Percentiles rank a stretch among this genome's conserved stretches.
phyloP scores from a whole-genome alignment of 2,113 vertebrate genomes.

The Triplophysa rosa region DNA sequence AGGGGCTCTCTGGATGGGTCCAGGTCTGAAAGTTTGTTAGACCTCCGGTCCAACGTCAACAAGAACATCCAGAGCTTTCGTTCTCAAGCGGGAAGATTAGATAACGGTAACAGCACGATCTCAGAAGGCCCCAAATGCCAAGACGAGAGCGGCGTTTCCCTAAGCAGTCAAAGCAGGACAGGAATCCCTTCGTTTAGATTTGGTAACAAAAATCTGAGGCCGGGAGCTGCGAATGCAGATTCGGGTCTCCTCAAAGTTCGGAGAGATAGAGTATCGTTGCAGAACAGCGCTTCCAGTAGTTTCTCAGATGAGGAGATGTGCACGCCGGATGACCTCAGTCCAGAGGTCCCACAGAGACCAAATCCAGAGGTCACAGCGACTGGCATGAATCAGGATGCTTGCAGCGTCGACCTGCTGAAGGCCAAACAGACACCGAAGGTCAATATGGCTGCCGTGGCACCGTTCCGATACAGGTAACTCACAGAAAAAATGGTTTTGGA shows the following conservation, averaged over 20 bases:
- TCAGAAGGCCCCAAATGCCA: conserved; percentile 6
- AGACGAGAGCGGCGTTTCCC: conserved; percentile 30
- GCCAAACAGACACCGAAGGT: conserved; percentile 59
- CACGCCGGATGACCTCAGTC: conserved; percentile 70
- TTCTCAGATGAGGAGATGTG: conserved; percentile 78
- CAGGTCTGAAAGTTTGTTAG: conserved; percentile 9
- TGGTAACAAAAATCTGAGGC: conserved; percentile 61
- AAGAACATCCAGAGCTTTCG: conserved; percentile 24
- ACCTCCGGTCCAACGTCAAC: conserved; percentile 43
- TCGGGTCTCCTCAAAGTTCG: not conserved
- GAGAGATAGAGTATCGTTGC: conserved; percentile 13
- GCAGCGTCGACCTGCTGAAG: conserved; percentile 36
- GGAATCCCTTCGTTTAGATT: conserved; percentile 19
- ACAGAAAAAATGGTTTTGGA: not conserved
- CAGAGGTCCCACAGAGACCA: conserved; percentile 56
- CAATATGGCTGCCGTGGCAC: conserved; percentile 76
- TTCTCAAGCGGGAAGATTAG: conserved; percentile 26
- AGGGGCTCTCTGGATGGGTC: conserved; percentile 65
- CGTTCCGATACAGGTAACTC: conserved; percentile 72
- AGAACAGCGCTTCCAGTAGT: conserved; percentile 59
- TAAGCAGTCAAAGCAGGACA: conserved; percentile 29
- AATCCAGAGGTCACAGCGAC: conserved; percentile 34
- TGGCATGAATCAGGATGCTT: conserved; percentile 12
- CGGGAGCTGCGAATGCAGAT: not conserved
- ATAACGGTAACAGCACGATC: conserved; percentile 52